Percentiles rank a stretch among this genome's conserved stretches.
Conservation (phyloP, 2,888 invertebrate species). For the Sericinus montela region DNA sequence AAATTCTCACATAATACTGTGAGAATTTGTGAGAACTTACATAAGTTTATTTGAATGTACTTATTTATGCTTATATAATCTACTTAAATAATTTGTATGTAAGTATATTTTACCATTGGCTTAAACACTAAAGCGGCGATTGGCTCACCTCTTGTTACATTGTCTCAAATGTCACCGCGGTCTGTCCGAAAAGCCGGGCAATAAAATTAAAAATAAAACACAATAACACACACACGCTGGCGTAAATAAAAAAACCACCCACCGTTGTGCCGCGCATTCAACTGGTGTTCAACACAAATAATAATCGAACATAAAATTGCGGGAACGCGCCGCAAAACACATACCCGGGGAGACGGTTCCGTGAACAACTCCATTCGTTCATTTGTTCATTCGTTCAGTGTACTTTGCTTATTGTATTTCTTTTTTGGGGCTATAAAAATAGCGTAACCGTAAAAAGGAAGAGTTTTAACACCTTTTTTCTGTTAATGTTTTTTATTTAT, state of each 20-base stretch:
- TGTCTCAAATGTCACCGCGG: too few relatives aligned
- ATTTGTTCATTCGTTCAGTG: slow-evolving; percentile 21
- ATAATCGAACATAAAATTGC: slow-evolving; percentile 25
- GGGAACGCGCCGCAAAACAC: slow-evolving; percentile 34
- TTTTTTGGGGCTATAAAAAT: not conserved
- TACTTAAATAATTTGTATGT: too few relatives aligned
- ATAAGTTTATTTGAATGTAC: too few relatives aligned
- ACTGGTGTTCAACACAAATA: slow-evolving; percentile 13
- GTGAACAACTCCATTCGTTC: slow-evolving; percentile 38
- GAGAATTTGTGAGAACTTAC: too few relatives aligned
- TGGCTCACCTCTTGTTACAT: too few relatives aligned
- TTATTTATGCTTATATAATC: too few relatives aligned
- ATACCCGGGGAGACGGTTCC: slow-evolving; percentile 33
- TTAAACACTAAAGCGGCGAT: too few relatives aligned
- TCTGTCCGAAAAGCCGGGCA: too few relatives aligned
- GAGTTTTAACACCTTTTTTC: too few relatives aligned
- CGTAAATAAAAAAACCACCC: slow-evolving; percentile 11
- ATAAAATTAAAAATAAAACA: not conserved
- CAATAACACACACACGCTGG: slow-evolving; percentile 2
- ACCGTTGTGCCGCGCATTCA: slow-evolving; percentile 3
- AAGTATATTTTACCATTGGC: too few relatives aligned
- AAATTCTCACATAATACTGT: too few relatives aligned
- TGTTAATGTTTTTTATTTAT: too few relatives aligned
- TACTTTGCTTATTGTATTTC: not conserved
- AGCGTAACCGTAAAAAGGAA: slow-evolving; percentile 7